Conservation (phyloP, 2,888 invertebrate genomes). For the Smittia aterrima region DNA sequence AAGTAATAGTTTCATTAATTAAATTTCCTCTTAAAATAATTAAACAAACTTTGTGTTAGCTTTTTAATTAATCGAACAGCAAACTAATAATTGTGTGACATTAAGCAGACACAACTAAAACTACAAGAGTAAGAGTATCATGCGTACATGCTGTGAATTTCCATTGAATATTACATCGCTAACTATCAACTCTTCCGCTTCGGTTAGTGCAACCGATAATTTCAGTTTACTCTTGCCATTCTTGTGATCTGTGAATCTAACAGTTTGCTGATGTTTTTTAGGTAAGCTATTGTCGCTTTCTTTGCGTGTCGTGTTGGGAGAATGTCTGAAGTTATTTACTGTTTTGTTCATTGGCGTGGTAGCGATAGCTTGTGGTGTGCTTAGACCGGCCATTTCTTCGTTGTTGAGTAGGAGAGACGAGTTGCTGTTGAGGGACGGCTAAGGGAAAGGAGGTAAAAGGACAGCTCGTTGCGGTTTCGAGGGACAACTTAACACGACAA, state of each 20-base stretch:
- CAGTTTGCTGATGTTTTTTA: constrained; percentile 19
- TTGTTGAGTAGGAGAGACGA: constrained; percentile 56
- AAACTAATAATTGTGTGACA: neutral
- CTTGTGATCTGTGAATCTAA: constrained; percentile 13
- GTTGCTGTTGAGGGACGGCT: constrained; percentile 46
- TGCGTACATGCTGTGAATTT: constrained; percentile 5
- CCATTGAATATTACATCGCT: constrained; percentile 1
- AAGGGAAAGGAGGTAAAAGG: constrained; percentile 28
- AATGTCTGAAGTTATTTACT: neutral
- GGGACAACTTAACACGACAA: no score
- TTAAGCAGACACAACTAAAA: neutral
- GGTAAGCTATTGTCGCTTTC: neutral
- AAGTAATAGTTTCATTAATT: constrained; percentile 43
- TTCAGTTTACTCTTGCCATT: neutral
- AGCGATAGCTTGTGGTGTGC: constrained; percentile 52
- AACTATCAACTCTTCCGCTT: constrained; percentile 19
- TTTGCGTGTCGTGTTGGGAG: neutral
- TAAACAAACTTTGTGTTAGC: neutral
- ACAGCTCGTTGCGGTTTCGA: no score
- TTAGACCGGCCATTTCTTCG: constrained; percentile 57
- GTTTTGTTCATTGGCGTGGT: constrained; percentile 41
- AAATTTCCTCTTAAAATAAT: no score
- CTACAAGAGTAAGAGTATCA: neutral
- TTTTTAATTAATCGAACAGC: neutral
- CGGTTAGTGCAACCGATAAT: neutral